These are phyloP conservation scores for Geothlypis trichas DNA, from an alignment of 2,113 vertebrate genomes.

Conservation along the genomic window DNA sequence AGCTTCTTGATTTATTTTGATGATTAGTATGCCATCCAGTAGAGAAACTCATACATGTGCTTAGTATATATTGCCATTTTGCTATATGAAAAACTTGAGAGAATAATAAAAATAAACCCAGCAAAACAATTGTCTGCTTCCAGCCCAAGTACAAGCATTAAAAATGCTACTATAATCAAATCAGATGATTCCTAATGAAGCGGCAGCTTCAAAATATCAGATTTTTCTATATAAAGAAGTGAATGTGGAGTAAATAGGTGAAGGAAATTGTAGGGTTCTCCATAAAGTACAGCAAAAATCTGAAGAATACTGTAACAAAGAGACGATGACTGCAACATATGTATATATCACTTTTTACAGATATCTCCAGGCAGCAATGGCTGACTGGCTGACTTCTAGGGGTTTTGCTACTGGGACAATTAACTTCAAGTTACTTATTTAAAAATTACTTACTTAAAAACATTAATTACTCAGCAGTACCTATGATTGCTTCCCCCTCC, in stretches of 20 bases:
- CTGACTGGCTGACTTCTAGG: not conserved
- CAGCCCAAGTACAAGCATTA: not conserved
- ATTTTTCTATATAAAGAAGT: not conserved
- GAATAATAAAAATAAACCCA: not conserved
- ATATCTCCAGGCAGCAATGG: not conserved
- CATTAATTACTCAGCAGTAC: not conserved
- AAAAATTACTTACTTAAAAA: not conserved
- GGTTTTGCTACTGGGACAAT: not conserved
- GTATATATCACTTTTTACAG: not conserved
- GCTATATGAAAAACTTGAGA: fast-evolving
- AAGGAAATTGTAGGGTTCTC: not conserved
- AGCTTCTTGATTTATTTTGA: not conserved
- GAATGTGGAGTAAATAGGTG: not conserved
- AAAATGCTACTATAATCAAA: not conserved
- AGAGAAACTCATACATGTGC: not conserved
- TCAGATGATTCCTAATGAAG: not conserved
- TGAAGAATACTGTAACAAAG: not conserved
- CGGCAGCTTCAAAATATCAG: not conserved
- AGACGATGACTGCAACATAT: not conserved
- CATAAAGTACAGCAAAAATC: not conserved
- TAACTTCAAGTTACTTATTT: not conserved
- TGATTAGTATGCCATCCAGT: not conserved
- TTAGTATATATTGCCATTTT: not conserved
- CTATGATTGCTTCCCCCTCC: too few relatives aligned
- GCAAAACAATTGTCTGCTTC: not conserved